Evolutionary conservation across 2,113 vertebrate species (phyloP).

Genomic region (Seriola quinqueradiata): DNA sequence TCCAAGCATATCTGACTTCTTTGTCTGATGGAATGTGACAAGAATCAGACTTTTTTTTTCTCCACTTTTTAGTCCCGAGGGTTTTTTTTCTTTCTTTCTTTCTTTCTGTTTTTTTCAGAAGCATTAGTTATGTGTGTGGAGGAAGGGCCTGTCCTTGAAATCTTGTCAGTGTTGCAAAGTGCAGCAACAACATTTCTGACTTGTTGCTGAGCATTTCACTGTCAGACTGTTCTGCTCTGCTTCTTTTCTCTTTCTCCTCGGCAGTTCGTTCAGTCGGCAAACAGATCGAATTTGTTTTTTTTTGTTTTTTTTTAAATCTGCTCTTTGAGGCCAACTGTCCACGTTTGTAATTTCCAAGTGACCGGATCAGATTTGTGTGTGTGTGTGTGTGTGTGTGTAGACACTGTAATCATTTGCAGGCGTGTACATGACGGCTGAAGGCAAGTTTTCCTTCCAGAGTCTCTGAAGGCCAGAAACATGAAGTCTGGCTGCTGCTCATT

Average conservation of each 20-base stretch:
- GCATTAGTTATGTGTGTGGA: constrained; percentile 20
- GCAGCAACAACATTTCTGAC: constrained; percentile 1
- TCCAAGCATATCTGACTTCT: constrained; percentile 51
- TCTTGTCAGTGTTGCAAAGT: constrained; percentile 40
- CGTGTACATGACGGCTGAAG: constrained; percentile 29
- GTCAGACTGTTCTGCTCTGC: neutral
- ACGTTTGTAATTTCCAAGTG: constrained; percentile 39
- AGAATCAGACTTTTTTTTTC: constrained; percentile 55
- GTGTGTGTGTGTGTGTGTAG: constrained; percentile 16
- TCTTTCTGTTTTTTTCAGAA: neutral
- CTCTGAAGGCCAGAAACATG: constrained; percentile 32
- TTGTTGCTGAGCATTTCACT: constrained; percentile 11
- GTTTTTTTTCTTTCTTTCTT: constrained; percentile 4
- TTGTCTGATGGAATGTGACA: constrained; percentile 76
- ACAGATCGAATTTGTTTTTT: constrained; percentile 19
- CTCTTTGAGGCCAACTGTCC: constrained; percentile 6
- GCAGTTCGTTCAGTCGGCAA: neutral
- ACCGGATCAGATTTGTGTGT: constrained; percentile 33
- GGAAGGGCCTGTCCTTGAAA: constrained; percentile 49
- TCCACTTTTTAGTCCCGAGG: constrained; percentile 18
- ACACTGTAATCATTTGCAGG: constrained; percentile 60
- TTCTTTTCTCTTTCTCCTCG: neutral
- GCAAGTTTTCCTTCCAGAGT: constrained; percentile 19
- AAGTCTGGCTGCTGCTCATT: constrained; percentile 12
- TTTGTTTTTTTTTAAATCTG: constrained; percentile 29